These are phyloP conservation scores for Muscicapa striata DNA, from an alignment of 2,797 vertebrate genomes.

Conservation along the genomic window DNA sequence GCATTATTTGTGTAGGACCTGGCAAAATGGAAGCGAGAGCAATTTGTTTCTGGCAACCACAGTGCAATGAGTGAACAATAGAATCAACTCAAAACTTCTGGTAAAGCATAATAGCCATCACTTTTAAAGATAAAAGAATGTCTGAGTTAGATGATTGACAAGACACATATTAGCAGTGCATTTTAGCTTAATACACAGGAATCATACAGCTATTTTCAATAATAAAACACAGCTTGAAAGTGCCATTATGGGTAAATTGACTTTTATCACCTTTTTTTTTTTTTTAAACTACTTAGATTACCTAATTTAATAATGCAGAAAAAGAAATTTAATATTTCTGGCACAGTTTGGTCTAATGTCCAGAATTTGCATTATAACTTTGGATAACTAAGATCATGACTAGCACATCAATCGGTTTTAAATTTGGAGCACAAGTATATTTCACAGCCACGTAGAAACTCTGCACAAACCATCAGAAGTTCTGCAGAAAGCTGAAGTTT, in stretches of 20 bases:
- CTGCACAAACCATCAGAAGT: neutral
- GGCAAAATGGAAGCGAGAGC: neutral
- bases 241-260: neutral
- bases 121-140: neutral
- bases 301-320: neutral
- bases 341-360: neutral
- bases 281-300: neutral
- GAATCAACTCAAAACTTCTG: neutral
- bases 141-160: neutral
- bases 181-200: neutral
- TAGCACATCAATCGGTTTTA: neutral
- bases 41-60: neutral
- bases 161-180: neutral
- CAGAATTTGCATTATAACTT: neutral
- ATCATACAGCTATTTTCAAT: neutral
- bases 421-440: neutral
- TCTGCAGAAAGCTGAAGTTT: neutral
- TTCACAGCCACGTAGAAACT: neutral
- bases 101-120: fast-evolving
- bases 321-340: neutral
- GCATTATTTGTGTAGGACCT: neutral
- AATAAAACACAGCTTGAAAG: neutral
- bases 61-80: neutral
- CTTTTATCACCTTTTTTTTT: neutral
- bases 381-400: neutral